Conservation (phyloP, 2,113 vertebrate species). For the Lepisosteus oculatus region DNA sequence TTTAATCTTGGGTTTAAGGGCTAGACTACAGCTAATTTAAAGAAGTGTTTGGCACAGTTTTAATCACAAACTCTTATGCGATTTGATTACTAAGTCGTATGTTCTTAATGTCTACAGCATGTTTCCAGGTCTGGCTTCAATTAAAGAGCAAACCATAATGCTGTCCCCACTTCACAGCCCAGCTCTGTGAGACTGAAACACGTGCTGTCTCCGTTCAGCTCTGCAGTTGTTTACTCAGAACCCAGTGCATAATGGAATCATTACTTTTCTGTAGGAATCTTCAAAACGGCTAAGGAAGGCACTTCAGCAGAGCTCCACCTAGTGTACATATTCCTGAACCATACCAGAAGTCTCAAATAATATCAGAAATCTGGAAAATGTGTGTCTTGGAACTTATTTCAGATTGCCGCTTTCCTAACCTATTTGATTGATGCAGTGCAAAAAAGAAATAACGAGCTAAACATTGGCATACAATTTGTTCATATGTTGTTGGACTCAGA, state of each 20-base stretch:
- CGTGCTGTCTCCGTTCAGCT: constrained; percentile 29
- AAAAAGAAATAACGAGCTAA: too few relatives aligned
- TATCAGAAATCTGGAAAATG: too few relatives aligned
- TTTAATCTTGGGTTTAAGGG: constrained; percentile 23
- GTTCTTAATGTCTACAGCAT: constrained; percentile 40
- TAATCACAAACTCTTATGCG: constrained; percentile 35
- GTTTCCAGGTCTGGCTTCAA: constrained; percentile 29
- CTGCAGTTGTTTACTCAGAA: constrained; percentile 39
- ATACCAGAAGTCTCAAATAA: too few relatives aligned
- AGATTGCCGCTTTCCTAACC: too few relatives aligned
- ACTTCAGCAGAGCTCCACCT: constrained; percentile 23
- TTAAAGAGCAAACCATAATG: constrained; percentile 33
- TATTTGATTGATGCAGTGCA: too few relatives aligned
- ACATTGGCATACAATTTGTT: too few relatives aligned
- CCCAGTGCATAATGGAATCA: constrained; percentile 39
- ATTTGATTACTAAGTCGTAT: constrained; percentile 37
- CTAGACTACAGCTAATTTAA: constrained; percentile 28
- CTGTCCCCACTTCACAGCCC: constrained; percentile 26
- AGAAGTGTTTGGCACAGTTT: constrained; percentile 27
- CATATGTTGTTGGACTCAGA: too few relatives aligned
- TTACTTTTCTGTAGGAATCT: constrained; percentile 15
- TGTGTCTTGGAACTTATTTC: too few relatives aligned
- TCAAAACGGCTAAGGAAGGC: neutral
- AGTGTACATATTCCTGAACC: constrained; percentile 7
- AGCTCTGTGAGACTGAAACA: constrained; percentile 23